Evolutionary conservation across 2,113 vertebrate species (phyloP).

Genomic region (Dascyllus trimaculatus): DNA sequence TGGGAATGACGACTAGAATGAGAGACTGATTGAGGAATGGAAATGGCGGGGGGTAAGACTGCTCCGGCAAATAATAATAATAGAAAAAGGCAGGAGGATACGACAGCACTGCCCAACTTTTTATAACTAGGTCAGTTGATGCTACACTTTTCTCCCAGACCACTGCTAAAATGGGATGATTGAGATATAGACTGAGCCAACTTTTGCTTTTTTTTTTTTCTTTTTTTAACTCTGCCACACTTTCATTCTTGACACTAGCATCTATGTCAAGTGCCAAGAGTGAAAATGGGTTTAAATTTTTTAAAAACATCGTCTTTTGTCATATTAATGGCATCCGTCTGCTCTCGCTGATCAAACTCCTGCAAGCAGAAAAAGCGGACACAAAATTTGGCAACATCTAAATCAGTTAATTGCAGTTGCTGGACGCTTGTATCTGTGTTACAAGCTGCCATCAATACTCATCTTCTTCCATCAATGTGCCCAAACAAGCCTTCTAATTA

Average conservation of each 20-base stretch:
- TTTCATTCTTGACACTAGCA: conserved; percentile 17
- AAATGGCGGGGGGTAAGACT: background rate
- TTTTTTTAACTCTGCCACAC: conserved; percentile 1
- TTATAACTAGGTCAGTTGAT: conserved; percentile 35
- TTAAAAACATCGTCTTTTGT: background rate
- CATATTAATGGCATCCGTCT: background rate
- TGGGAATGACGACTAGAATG: background rate
- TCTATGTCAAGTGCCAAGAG: conserved; percentile 2
- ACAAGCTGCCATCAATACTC: conserved; percentile 8
- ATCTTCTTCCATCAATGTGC: conserved; percentile 13
- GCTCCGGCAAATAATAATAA: background rate
- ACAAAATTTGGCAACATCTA: background rate
- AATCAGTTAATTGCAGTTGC: background rate
- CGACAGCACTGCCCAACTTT: conserved; percentile 24
- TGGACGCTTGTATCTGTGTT: background rate
- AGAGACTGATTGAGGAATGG: conserved; percentile 4
- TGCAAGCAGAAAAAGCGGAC: background rate
- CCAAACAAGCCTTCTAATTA: conserved; percentile 55
- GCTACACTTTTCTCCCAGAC: conserved; percentile 8
- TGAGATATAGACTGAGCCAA: background rate
- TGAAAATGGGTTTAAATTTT: background rate
- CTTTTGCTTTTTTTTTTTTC: conserved; percentile 14
- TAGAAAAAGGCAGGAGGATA: background rate
- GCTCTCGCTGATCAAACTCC: background rate
- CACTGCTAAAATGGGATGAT: background rate